These are phyloP conservation scores for Pedetes capensis DNA, from an alignment of 2,113 vertebrate genomes.

Conservation along the genomic window DNA sequence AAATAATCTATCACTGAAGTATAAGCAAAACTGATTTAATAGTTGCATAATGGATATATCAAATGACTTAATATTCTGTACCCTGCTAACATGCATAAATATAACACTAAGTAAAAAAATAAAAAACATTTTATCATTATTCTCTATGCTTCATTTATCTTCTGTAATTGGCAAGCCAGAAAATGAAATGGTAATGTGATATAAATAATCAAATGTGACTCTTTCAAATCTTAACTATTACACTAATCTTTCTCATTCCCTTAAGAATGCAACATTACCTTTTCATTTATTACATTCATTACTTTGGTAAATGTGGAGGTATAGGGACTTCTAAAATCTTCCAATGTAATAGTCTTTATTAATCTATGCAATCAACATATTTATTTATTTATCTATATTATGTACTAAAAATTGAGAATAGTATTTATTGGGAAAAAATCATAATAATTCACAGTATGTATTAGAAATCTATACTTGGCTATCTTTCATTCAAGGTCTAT, in stretches of 20 bases:
- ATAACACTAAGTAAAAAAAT: no score
- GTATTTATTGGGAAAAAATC: neutral
- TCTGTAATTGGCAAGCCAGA: neutral
- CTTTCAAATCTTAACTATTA: neutral
- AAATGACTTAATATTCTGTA: no score
- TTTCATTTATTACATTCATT: constrained; percentile 17
- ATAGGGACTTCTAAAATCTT: neutral
- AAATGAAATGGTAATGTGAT: constrained; percentile 11
- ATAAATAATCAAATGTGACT: constrained; percentile 21
- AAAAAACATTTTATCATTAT: constrained; percentile 25
- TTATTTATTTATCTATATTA: neutral
- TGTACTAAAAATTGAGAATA: neutral
- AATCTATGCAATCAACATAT: neutral
- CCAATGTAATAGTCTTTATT: neutral
- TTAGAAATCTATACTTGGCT: neutral
- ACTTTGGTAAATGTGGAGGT: neutral
- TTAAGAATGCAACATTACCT: neutral
- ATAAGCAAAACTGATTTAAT: no score
- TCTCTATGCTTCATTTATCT: constrained; percentile 9
- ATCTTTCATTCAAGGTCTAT: neutral
- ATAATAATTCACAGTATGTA: neutral
- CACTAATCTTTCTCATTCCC: neutral
- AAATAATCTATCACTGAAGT: constrained; percentile 30
- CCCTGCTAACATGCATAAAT: no score
- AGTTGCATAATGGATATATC: no score